Conservation (phyloP, 2,797 vertebrate species). For the Erpetoichthys calabaricus region DNA sequence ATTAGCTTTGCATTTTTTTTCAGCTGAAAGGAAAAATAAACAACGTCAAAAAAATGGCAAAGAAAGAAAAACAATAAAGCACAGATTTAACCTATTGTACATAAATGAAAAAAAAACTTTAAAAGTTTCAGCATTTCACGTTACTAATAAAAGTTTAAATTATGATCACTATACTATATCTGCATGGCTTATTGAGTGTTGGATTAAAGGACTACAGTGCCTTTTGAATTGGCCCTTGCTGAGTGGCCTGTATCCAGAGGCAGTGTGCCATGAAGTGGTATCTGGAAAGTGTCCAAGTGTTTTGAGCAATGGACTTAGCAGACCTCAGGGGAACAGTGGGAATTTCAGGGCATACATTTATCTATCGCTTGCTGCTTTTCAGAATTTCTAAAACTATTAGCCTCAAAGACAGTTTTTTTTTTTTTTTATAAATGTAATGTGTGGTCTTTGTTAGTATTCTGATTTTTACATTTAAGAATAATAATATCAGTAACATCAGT, state of each 20-base stretch:
- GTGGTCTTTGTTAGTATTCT: background rate
- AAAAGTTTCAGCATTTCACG: constrained; percentile 2
- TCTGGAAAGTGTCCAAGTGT: background rate
- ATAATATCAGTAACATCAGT: too few relatives aligned
- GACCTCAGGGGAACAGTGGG: background rate
- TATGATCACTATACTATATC: background rate
- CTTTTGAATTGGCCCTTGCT: constrained; percentile 9
- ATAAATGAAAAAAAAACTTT: too few relatives aligned
- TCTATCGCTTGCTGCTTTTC: background rate
- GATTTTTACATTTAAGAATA: too few relatives aligned
- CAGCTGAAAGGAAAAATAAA: too few relatives aligned
- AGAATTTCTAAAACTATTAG: background rate
- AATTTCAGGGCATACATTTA: background rate
- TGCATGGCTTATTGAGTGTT: constrained; percentile 4
- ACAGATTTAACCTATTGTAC: too few relatives aligned
- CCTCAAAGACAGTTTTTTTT: background rate
- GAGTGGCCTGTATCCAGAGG: constrained; percentile 1
- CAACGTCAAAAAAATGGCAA: too few relatives aligned
- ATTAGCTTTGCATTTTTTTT: too few relatives aligned
- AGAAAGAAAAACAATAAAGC: too few relatives aligned
- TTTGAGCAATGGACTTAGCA: constrained; percentile 2
- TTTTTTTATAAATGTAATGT: background rate
- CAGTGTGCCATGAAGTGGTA: background rate
- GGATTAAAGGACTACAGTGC: constrained; percentile 1
- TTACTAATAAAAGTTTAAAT: background rate